These are phyloP conservation scores for Crypturellus tataupa DNA, from an alignment of 2,797 vertebrate genomes.

Conservation along the genomic window DNA sequence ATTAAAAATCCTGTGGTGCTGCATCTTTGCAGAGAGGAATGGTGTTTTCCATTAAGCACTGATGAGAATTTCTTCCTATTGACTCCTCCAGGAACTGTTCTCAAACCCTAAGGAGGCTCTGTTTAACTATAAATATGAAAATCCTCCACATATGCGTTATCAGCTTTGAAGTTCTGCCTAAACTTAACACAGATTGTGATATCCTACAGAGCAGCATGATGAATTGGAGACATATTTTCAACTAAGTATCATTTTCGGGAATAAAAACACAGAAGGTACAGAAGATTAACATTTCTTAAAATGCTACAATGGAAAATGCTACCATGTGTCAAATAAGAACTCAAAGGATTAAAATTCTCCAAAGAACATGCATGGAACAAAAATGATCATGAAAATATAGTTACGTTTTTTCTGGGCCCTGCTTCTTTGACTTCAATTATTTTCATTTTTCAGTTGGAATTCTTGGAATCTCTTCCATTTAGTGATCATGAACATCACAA, in stretches of 20 bases:
- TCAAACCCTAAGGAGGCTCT: constrained; percentile 1
- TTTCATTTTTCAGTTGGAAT: neutral
- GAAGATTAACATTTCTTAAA: neutral
- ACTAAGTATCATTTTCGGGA: constrained; percentile 14
- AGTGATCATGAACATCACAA: neutral
- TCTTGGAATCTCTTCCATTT: neutral
- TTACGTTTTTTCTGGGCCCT: neutral
- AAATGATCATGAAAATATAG: neutral
- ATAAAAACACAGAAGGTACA: neutral
- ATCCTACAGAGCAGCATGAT: constrained; percentile 9
- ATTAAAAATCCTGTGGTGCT: neutral
- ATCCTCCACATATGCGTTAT: neutral
- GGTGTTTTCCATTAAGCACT: constrained; percentile 32
- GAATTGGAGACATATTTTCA: constrained; percentile 9
- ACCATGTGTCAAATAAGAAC: neutral
- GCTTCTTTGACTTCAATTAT: neutral
- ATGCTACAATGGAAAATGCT: neutral
- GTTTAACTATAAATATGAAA: constrained; percentile 47
- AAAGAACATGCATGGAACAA: neutral
- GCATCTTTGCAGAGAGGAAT: constrained; percentile 2
- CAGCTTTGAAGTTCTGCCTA: constrained; percentile 1
- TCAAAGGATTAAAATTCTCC: neutral
- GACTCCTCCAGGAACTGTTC: neutral
- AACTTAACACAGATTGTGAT: neutral
- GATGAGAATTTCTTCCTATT: constrained; percentile 28